phyloP scores from a whole-genome alignment of 2,113 vertebrate genomes.

The Rhodinocichla rosea region DNA sequence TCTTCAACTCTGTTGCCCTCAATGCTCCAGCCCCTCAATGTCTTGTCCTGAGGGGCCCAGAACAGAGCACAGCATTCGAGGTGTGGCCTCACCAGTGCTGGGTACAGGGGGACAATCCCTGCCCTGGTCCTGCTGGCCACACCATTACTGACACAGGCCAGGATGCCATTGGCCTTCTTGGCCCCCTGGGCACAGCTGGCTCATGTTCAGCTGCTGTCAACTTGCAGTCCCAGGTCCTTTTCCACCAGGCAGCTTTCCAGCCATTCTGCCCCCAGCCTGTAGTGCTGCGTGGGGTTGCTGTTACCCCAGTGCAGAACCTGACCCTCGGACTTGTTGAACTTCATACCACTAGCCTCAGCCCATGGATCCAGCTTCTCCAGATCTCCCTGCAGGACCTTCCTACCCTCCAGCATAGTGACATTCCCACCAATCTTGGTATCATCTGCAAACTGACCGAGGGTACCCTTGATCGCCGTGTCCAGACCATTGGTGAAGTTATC shows the following conservation, averaged over 20 bases:
- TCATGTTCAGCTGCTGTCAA: background rate
- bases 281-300: rapidly evolving
- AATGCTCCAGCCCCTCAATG: background rate
- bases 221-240: rapidly evolving
- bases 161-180: background rate
- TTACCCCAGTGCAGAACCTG: background rate
- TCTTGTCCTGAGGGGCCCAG: background rate
- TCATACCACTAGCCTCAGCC: background rate
- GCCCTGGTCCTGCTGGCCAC: background rate
- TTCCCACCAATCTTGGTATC: background rate
- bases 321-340: background rate
- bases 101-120: background rate
- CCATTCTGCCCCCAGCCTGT: background rate
- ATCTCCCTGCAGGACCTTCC: background rate
- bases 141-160: background rate
- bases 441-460: background rate
- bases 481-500: no score
- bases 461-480: background rate
- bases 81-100: background rate
- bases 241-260: background rate
- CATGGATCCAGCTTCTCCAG: background rate
- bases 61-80: rapidly evolving
- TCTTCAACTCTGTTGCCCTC: background rate
- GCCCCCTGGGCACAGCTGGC: background rate
- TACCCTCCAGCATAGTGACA: background rate